A percentile compares a stretch with the other conserved stretches of the same genome.
Conservation (phyloP, 1,140 invertebrate species). For the Drosophila lowei region DNA sequence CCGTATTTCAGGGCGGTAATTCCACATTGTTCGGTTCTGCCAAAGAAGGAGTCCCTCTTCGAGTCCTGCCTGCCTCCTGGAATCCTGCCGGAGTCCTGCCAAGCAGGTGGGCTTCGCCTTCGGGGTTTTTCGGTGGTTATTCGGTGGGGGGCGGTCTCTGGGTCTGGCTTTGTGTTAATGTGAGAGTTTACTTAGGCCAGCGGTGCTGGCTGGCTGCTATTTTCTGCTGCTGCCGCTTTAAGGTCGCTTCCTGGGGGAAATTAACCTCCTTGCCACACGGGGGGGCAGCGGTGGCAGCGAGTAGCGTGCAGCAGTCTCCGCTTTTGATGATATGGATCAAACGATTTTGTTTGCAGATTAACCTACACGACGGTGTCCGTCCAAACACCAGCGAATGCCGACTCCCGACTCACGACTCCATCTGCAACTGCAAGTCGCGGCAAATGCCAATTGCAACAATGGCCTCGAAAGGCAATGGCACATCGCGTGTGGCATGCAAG, state of each 20-base stretch:
- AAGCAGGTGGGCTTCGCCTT: conserved; percentile 52
- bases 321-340: conserved; percentile 70
- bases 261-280: conserved; percentile 61
- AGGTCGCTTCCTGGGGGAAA: conserved; percentile 75
- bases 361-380: conserved; percentile 48
- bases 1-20: conserved; percentile 73
- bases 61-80: conserved; percentile 22
- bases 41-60: too few relatives aligned
- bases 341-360: conserved; percentile 79
- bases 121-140: conserved; percentile 27
- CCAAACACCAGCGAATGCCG: conserved; percentile 39
- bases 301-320: conserved; percentile 30
- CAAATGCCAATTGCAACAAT: conserved; percentile 1
- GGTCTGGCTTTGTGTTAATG: conserved; percentile 64
- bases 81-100: conserved; percentile 36
- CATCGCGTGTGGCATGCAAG: conserved; percentile 74
- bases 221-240: conserved; percentile 44
- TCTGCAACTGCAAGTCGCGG: conserved; percentile 29
- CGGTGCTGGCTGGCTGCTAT: conserved; percentile 24
- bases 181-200: conserved; percentile 71
- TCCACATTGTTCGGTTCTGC: conserved; percentile 64
- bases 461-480: conserved; percentile 55
- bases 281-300: conserved; percentile 31
- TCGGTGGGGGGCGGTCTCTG: background rate
- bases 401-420: background rate